Percentiles rank a stretch among this genome's conserved stretches.
Evolutionary conservation across 2,797 vertebrate genomes (phyloP).

Genomic region (Anableps anableps): DNA sequence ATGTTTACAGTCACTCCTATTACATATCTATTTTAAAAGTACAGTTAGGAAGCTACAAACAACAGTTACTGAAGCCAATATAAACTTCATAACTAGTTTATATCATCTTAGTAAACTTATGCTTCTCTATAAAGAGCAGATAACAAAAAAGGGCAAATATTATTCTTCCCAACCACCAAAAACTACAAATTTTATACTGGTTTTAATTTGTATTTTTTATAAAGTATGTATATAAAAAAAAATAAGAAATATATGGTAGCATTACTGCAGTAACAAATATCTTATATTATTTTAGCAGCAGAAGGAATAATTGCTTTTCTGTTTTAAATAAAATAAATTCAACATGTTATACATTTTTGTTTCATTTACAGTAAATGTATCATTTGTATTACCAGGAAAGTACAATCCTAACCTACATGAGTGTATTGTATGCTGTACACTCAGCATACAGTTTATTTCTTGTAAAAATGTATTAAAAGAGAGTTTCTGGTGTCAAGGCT

Average conservation of each 20-base stretch:
- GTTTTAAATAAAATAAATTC: too few species aligned
- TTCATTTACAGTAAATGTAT: background rate
- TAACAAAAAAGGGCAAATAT: background rate
- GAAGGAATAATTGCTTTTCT: background rate
- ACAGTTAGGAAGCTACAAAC: too few species aligned
- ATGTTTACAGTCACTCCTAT: too few species aligned
- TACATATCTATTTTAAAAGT: too few species aligned
- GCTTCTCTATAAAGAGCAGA: background rate
- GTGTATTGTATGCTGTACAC: background rate
- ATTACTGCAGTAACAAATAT: background rate
- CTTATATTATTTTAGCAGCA: background rate
- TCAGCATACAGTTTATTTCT: background rate
- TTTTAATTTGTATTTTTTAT: background rate
- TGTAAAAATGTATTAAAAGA: background rate
- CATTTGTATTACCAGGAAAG: background rate
- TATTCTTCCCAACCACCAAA: background rate
- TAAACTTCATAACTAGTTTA: too few species aligned
- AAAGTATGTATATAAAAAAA: background rate
- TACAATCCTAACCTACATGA: too few species aligned
- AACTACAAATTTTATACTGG: background rate
- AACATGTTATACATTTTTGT: too few species aligned
- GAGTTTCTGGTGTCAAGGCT: background rate
- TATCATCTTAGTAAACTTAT: background rate
- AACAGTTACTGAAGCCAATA: too few species aligned
- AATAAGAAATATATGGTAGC: background rate